Evolutionary conservation across 1,140 invertebrate species (phyloP), one percentile per base, ranked within the genome.

Genomic region (Drosophila nasuta): DNA sequence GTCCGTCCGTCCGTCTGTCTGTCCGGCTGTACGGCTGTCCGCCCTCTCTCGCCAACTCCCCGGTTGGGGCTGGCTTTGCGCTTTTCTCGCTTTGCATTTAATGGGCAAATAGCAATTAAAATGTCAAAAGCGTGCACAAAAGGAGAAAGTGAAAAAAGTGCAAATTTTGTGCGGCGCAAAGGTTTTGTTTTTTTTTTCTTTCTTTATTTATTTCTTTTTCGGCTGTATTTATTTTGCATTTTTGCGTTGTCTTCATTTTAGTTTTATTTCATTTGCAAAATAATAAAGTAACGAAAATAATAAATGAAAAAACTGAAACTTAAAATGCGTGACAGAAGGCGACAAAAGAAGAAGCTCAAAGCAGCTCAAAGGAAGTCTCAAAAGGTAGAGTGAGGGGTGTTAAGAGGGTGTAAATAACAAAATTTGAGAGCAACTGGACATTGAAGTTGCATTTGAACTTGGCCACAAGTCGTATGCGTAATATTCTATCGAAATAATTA

Each of bases 41-140:
- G 1, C 20, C 13, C 49, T 7, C 1, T 35, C 13, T 15, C 33
- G 33, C 43, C n/a, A 43, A 46, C 56, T 66, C 56, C 77, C 60
- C n/a, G 28, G 13, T 33, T 33, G 33, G 35, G 63, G 8, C 63
- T 5, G 17, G 20, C 38, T 59, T 65, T 15, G 20, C 51, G 45
- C 52, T 64, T 60, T 72, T 69, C 63, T 63, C 33, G 56, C 56
- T 71, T 54, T 62, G 75, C 75, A 74, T 52, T 77, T 88, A 88
- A 88, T 82, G 83, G 82, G 77, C 73, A 78, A 83, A 88, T 83
- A 88, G 85, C 83, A 88, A 88, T 88, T 88, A 88, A 88, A 88
- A 88, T 88, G 83, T 88, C 85, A 88, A 88, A 88, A 88, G 83
- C 83, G 83, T 88, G 83, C 83, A 88, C 83, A 88, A 88, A 83